Evolutionary conservation across 1,140 invertebrate genomes (phyloP).

Genomic region (Zaprionus africanus): DNA sequence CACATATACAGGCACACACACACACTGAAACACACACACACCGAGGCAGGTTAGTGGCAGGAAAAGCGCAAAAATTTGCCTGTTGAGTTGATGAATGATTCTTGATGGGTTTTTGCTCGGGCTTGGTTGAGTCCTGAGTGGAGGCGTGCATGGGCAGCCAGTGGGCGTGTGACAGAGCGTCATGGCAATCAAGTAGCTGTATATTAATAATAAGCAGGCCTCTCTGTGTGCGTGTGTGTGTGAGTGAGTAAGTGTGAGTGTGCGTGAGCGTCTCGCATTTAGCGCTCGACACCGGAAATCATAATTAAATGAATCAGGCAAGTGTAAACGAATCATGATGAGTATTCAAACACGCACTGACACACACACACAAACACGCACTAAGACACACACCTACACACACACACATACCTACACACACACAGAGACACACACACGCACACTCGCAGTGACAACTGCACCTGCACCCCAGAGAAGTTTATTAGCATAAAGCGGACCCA

Average conservation of each 20-base stretch:
- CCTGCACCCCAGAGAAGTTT: not conserved
- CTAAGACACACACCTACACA: not conserved
- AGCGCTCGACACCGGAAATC: constrained; percentile 62
- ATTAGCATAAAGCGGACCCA: constrained; percentile 1
- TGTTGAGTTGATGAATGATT: constrained; percentile 68
- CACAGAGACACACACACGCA: not conserved
- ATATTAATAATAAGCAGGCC: constrained; percentile 44
- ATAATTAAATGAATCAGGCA: constrained; percentile 77
- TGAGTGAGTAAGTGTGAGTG: constrained; percentile 13
- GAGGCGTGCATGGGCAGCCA: constrained; percentile 2
- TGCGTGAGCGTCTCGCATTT: constrained; percentile 23
- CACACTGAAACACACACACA: constrained; percentile 10
- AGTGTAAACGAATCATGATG: constrained; percentile 63
- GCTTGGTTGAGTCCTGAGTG: not conserved
- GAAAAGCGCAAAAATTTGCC: constrained; percentile 62
- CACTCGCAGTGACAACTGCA: not conserved
- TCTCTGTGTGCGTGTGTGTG: constrained; percentile 11
- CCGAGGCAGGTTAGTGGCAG: constrained; percentile 13
- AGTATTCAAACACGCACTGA: constrained; percentile 1
- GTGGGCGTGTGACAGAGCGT: constrained; percentile 23
- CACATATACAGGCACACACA: not conserved
- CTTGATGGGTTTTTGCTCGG: constrained; percentile 39
- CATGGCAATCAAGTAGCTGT: constrained; percentile 60
- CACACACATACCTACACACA: not conserved
- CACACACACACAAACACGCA: not conserved